phyloP scores from a whole-genome alignment of 1,140 invertebrate species.

The Papilio machaon region DNA sequence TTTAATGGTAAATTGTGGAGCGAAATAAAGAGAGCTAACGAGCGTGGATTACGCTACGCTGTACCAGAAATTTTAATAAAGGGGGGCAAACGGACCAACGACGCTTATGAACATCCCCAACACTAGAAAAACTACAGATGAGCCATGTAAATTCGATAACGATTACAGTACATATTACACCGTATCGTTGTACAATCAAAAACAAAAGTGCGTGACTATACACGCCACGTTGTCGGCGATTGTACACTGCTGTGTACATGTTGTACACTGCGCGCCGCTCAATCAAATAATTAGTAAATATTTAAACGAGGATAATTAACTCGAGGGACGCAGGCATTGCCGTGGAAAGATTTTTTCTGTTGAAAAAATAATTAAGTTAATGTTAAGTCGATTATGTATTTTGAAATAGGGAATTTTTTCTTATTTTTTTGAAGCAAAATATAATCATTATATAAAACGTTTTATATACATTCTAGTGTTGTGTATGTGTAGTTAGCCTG shows the following conservation, averaged over 20 bases:
- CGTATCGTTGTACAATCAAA: neutral
- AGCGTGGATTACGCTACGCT: neutral
- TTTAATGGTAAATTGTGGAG: neutral
- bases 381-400: slow-evolving; percentile 1
- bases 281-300: slow-evolving; percentile 70
- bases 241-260: neutral
- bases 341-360: slow-evolving; percentile 12
- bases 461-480: neutral
- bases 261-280: slow-evolving; percentile 39
- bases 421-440: no score
- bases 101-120: no score
- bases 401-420: no score
- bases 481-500: neutral
- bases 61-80: no score
- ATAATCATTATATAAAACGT: no score
- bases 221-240: neutral
- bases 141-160: neutral
- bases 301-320: slow-evolving; percentile 60
- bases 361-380: slow-evolving; percentile 41
- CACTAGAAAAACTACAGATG: no score
- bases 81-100: no score
- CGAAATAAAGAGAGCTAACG: neutral
- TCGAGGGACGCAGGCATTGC: slow-evolving; percentile 41
- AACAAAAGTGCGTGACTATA: neutral
- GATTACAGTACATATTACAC: neutral